Percentiles rank a stretch among this genome's conserved stretches.
Evolutionary conservation across 2,888 invertebrate species (phyloP).

Genomic region (Zhuqinia jingwanae): DNA sequence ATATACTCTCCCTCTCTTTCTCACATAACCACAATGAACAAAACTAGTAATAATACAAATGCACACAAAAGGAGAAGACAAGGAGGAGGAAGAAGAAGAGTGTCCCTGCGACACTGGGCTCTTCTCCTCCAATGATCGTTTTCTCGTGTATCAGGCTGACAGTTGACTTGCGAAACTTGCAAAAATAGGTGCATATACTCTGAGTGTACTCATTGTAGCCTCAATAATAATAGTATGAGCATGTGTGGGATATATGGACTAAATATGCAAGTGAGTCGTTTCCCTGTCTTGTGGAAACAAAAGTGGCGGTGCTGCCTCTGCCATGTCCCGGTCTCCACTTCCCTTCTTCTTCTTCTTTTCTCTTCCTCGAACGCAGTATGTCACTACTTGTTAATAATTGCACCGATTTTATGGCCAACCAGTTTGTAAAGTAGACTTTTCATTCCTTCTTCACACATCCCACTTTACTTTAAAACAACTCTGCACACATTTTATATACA

Average conservation of each 20-base stretch:
- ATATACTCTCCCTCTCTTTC: background rate
- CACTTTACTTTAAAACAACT: conserved; percentile 6
- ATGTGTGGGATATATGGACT: too few relatives aligned
- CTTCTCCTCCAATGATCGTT: conserved; percentile 29
- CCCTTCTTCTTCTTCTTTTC: background rate
- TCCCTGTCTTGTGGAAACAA: conserved; percentile 25
- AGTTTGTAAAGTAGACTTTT: conserved; percentile 46
- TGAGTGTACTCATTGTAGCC: background rate
- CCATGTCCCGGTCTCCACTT: background rate
- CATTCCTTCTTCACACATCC: conserved; percentile 31
- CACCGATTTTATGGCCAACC: conserved; percentile 61
- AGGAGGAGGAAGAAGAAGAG: background rate
- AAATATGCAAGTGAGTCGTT: too few relatives aligned
- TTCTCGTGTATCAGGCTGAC: too few relatives aligned
- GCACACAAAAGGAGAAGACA: background rate
- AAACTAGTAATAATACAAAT: background rate
- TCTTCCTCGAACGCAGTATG: conserved; percentile 35
- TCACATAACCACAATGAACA: background rate
- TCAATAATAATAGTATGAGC: background rate
- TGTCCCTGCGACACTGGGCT: conserved; percentile 13
- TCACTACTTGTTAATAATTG: conserved; percentile 63
- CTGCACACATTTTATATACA: too few relatives aligned
- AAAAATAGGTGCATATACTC: too few relatives aligned
- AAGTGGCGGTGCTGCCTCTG: background rate
- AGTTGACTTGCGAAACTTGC: conserved; percentile 58